phyloP scores from a whole-genome alignment of 2,888 invertebrate genomes.

The Teleogryllus oceanicus region DNA sequence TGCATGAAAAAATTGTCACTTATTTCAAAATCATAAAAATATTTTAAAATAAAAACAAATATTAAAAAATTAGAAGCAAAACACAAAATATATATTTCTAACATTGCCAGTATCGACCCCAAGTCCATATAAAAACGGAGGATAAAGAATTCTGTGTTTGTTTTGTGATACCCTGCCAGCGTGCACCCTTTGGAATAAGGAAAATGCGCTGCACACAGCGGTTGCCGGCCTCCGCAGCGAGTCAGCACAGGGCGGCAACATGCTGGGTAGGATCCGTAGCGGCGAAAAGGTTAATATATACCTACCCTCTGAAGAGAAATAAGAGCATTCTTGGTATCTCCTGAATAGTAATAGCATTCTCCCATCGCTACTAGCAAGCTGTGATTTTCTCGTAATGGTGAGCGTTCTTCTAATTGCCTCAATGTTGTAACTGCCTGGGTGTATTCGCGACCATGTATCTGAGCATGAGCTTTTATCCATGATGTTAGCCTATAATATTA shows the following conservation, averaged over 20 bases:
- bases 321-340: slow-evolving; percentile 65
- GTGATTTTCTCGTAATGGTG: slow-evolving; percentile 63
- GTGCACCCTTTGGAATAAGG: not conserved
- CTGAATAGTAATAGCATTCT: slow-evolving; percentile 67
- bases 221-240: too few relatives aligned
- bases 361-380: slow-evolving; percentile 66
- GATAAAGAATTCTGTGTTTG: too few relatives aligned
- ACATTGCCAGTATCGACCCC: too few relatives aligned
- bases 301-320: slow-evolving; percentile 48
- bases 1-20: too few relatives aligned
- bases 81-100: too few relatives aligned
- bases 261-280: too few relatives aligned
- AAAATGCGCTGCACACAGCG: not conserved
- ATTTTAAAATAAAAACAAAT: too few relatives aligned
- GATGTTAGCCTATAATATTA: slow-evolving; percentile 45
- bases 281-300: not conserved
- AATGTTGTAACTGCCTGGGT: slow-evolving; percentile 63
- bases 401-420: slow-evolving; percentile 62
- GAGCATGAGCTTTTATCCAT: slow-evolving; percentile 54
- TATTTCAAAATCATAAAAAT: too few relatives aligned
- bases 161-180: too few relatives aligned
- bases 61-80: too few relatives aligned
- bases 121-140: too few relatives aligned
- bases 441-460: slow-evolving; percentile 65
- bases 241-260: too few relatives aligned